Conservation (phyloP, 2,797 vertebrate genomes). For the Melanotaenia maccullochi region DNA sequence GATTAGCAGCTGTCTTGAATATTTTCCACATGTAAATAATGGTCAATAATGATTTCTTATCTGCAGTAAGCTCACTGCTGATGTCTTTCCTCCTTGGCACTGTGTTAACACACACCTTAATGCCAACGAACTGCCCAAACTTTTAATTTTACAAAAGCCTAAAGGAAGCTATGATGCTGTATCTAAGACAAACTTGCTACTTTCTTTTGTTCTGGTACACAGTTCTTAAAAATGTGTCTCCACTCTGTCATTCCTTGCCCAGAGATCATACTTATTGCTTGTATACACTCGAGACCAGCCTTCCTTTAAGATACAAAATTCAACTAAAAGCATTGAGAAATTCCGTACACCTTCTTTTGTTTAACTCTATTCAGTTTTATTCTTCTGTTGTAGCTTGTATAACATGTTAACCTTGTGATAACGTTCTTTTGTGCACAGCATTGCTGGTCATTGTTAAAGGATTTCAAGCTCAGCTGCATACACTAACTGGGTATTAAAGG, state of each 20-base stretch:
- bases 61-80: too few relatives aligned
- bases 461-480: constrained; percentile 5
- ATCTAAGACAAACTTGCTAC: background rate
- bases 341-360: background rate
- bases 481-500: constrained; percentile 14
- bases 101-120: too few relatives aligned
- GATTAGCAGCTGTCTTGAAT: too few relatives aligned
- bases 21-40: too few relatives aligned
- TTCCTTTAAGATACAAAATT: background rate
- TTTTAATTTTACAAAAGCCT: too few relatives aligned
- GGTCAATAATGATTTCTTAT: too few relatives aligned
- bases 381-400: background rate
- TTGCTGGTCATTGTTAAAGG: background rate
- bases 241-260: background rate
- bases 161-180: too few relatives aligned
- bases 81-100: too few relatives aligned
- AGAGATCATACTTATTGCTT: background rate
- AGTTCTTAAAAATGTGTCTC: background rate
- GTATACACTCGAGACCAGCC: background rate
- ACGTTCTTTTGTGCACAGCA: constrained; percentile 3
- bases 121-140: too few relatives aligned
- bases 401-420: constrained; percentile 19
- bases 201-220: background rate
- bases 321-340: background rate
- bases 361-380: background rate